Evolutionary conservation across 1,140 invertebrate genomes (phyloP), one percentile per base, ranked within the genome.

Genomic region (Zaprionus inermis): DNA sequence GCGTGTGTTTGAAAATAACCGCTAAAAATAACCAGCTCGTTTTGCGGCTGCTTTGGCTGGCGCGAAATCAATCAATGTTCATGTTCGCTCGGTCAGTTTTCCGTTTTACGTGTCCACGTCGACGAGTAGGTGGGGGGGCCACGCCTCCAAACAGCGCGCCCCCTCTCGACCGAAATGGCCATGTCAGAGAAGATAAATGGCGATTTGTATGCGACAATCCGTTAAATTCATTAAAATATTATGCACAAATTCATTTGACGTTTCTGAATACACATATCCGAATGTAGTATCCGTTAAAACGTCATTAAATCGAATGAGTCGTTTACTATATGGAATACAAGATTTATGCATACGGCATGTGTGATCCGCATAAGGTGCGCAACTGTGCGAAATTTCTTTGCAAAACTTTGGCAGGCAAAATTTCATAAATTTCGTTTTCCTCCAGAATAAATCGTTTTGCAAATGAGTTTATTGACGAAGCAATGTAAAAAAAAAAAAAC

Each of bases 31-130:
- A 88, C 36, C 68, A 72, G 22, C 55, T 64, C 66, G 73, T 34
- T 58, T 22, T 12, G 61, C 49, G 18, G 61, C 20, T 24, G 51
- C 66, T 63, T 60, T 66, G 34, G 79, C 79, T 88, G 83, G 80
- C 84, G 83, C 66, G 80, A 88, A 89, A 88, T 89, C 83, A 88
- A 89, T 88, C 83, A 88, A 89, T 88, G 83, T 88, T 86, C 64
- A 79, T 65, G 68, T 72, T 71, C 73, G 22, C 56, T 76, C 61
- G 71, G 72, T 58, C 72, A 70, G 59, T 63, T 70, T 64, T 70
- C 44, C 71, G 63, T 58, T 51, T 58, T 52, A 16, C 54, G n/a
- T n/a, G n/a, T n/a, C n/a, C n/a, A n/a, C n/a, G 41, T 51, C 36
- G 9, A 18, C n/a, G 6, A 44, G 38, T 6, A 44, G 20, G 22